Base-by-base conservation (phyloP, 2,888 invertebrate species). In the Portevinia maculata region DNA sequence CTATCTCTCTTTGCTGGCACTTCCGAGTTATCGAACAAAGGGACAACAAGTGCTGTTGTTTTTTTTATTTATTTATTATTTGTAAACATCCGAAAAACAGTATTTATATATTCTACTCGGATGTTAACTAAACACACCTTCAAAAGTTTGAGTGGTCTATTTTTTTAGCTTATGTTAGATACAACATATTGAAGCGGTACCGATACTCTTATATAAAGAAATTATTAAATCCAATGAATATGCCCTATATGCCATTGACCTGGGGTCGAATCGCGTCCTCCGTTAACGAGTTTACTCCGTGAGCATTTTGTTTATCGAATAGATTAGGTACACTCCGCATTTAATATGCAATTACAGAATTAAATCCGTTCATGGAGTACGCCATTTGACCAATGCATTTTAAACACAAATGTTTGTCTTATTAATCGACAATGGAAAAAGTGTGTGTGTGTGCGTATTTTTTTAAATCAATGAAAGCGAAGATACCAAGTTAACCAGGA, bases 11-110 rank as follows among this genome's bases (percentile, higher is more conserved):
- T 39, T 24, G 15, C 30, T 15, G 30, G 53, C 48, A 19, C 8
- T 8, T 44, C 28, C 28, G 30, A 32, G 8, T n/a, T 15, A n/a
- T 13, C 37, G 7, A 6, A n/a, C 37, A 13, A 60, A 5, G 28
- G 34, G 28, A 9, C 37, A 69, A 64, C 76, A 78, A 24, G 71
- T 3, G 24, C 3, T 24, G 24, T 24, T 78, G 62, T 55, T 28
- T 34, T 57, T n/a, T 39, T 19, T 21, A 15, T 37, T 11, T 41
- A 39, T 17, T 15, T 1, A 15, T 13, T 41, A 4, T 34, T 34
- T 34, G 3, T 6, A 24, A n/a, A 7, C 15, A 39, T 57, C 13
- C 39, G 39, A 41, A 39, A 24, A 15, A 13, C 21, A n/a, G 37
- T 39, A 28, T 30, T 9, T 64, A n/a, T n/a, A n/a, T n/a, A 41